Evolutionary conservation across 2,113 vertebrate species (phyloP), one percentile per base, ranked within the genome.

Genomic region (Lynx canadensis): DNA sequence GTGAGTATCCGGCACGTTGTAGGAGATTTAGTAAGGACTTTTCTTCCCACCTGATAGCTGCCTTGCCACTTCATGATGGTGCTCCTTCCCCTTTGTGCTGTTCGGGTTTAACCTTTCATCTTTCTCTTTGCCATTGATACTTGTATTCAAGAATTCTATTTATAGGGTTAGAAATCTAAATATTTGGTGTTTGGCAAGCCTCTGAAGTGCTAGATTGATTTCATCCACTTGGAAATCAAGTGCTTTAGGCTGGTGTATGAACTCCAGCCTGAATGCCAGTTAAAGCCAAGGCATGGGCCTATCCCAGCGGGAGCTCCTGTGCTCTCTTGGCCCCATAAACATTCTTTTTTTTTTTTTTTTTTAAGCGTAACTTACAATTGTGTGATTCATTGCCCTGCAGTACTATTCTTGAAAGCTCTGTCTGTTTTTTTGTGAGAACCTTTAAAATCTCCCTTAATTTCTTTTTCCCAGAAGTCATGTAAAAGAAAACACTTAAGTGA

Each of bases 371-470:
- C 79, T 86, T 85, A 76, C 12, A 79, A 45, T 89, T 89, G 23
- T 87, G 33, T 95, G 71, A 94, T 97, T 97, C 87, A 68, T 97
- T 97, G 74, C 89, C 94, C 96, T 76, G 50, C 80, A 92, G 79
- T 85, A 80, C 92, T 97, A 76, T 95, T 95, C 78, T 94, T 97
- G 91, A 98, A 98, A 98, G 91, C 95, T 98, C 97, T 96, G 80
- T 84, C 87, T 94, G 83, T 74, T 96, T 97, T 95, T 94, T 97
- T 92, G 73, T 96, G 95, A 4, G 87, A 63, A 85, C 97, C 93
- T 97, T 96, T 71, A 89, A 97, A 97, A 97, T 97, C 78, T 97
- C 91, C 94, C 89, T 94, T 89, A 9, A 29, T 81, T 94, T 92
- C n/a, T 89, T 71, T 96, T 87, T 23, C 55, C 55, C 33, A 96